A percentile compares a stretch with the other conserved stretches of the same genome.
phyloP scores from a whole-genome alignment of 2,797 vertebrate species.

The Spheniscus humboldti region DNA sequence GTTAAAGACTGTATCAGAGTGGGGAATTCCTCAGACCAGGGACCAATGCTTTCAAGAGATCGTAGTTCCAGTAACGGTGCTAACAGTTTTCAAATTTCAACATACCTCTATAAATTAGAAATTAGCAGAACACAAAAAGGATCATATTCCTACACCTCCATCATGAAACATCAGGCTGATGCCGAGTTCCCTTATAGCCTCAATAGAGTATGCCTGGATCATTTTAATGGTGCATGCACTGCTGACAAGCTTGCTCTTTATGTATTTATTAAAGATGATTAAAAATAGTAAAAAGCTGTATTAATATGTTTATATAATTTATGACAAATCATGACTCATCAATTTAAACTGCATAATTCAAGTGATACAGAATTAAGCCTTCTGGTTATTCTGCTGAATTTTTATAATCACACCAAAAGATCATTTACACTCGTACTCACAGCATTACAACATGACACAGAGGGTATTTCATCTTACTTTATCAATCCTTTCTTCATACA shows the following conservation, averaged over 20 bases:
- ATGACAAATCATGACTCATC: not conserved
- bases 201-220: not conserved
- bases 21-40: not conserved
- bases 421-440: not conserved
- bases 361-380: not conserved
- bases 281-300: constrained; percentile 11
- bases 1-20: not conserved
- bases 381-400: not conserved
- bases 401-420: not conserved
- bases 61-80: not conserved
- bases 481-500: not conserved
- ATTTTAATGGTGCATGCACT: constrained; percentile 36
- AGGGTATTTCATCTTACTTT: not conserved
- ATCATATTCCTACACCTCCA: not conserved
- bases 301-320: not conserved
- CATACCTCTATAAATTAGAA: constrained; percentile 13
- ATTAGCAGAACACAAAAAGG: constrained; percentile 11
- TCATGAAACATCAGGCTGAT: not conserved
- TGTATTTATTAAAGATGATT: not conserved
- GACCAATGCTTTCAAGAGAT: not conserved
- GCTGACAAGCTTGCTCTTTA: constrained; percentile 8
- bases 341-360: not conserved
- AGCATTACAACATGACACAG: not conserved
- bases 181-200: not conserved
- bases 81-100: not conserved